Percentiles rank a stretch among this genome's conserved stretches.
Conservation (phyloP, 2,888 invertebrate genomes). For the Teleiodes luculella region DNA sequence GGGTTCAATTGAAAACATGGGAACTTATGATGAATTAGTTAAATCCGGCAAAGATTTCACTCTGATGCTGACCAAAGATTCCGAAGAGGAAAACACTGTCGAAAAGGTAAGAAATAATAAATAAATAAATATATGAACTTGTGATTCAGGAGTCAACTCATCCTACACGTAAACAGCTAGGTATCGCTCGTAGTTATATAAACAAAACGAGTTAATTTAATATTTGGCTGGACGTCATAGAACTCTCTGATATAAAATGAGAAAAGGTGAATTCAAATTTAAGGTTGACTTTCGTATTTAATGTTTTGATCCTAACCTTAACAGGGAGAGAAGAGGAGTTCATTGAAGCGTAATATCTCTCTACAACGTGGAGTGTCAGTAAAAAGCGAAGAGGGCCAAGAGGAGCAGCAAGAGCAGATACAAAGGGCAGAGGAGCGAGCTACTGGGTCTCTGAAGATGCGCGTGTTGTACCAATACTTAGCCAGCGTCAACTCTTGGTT, state of each 20-base stretch:
- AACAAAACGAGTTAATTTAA: too few species aligned
- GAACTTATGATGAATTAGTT: conserved; percentile 77
- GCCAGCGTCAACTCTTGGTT: conserved; percentile 75
- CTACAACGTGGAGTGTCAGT: conserved; percentile 39
- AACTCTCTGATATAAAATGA: too few species aligned
- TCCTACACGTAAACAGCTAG: too few species aligned
- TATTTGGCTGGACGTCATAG: too few species aligned
- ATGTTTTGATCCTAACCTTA: background rate
- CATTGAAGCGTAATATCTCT: conserved; percentile 42
- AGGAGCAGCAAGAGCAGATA: conserved; percentile 57
- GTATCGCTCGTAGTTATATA: too few species aligned
- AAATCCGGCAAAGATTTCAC: conserved; percentile 75
- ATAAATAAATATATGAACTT: too few species aligned
- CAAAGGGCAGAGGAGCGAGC: conserved; percentile 79
- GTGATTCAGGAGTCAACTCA: too few species aligned
- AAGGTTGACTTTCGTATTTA: too few species aligned
- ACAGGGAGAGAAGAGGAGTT: conserved; percentile 33
- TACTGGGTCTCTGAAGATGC: conserved; percentile 81
- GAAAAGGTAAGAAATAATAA: background rate
- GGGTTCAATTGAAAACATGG: conserved; percentile 79
- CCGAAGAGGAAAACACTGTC: background rate
- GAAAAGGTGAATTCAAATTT: too few species aligned
- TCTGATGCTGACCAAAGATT: conserved; percentile 39
- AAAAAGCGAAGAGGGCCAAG: conserved; percentile 52
- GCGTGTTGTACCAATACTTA: conserved; percentile 78